Evolutionary conservation across 2,888 invertebrate genomes (phyloP).

Genomic region (Tuta absoluta): DNA sequence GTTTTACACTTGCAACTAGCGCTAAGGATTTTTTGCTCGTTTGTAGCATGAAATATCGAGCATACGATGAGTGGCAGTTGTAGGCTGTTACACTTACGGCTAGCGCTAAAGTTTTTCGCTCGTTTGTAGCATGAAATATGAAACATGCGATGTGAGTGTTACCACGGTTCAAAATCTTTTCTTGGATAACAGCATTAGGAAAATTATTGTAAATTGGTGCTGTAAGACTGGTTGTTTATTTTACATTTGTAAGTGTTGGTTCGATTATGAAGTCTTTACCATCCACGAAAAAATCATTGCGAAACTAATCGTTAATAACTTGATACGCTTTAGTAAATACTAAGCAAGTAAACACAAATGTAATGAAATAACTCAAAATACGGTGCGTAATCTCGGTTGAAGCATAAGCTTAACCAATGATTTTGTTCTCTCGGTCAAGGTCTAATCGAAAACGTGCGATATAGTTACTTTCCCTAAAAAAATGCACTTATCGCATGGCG

Average conservation of each 20-base stretch:
- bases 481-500: slow-evolving; percentile 14
- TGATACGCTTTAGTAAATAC: background rate
- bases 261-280: background rate
- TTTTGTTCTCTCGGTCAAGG: slow-evolving; percentile 35
- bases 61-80: no score
- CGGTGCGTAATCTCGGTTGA: slow-evolving; percentile 30
- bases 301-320: background rate
- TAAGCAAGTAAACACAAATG: background rate
- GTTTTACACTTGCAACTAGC: no score
- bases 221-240: no score
- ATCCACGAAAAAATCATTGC: background rate
- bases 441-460: slow-evolving; percentile 22
- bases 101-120: no score
- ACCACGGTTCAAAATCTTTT: no score
- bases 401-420: slow-evolving; percentile 32
- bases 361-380: slow-evolving; percentile 3
- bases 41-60: no score
- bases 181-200: no score
- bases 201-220: no score
- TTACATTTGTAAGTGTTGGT: background rate
- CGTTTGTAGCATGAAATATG: no score
- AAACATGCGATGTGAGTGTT: no score
- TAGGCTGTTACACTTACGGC: no score
- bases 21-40: no score
- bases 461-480: slow-evolving; percentile 32